A percentile compares a stretch with the other conserved stretches of the same genome.
Conservation (phyloP, 1,140 invertebrate species). For the Cotesia vestalis region DNA sequence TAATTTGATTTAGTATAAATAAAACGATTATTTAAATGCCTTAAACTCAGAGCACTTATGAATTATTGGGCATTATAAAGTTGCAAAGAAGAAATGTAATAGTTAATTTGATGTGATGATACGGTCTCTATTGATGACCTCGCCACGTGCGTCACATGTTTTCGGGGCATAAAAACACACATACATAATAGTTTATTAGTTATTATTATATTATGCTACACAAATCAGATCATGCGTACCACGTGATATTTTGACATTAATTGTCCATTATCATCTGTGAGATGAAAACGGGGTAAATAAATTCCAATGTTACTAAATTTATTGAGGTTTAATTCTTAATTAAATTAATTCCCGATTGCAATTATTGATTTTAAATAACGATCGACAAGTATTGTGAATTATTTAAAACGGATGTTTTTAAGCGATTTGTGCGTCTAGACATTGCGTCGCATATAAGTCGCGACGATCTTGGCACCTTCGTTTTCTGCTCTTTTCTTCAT, state of each 20-base stretch:
- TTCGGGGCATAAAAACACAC: slow-evolving; percentile 8
- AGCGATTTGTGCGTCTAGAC: slow-evolving; percentile 55
- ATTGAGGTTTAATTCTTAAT: slow-evolving; percentile 43
- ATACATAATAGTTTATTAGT: not conserved
- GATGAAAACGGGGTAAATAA: slow-evolving; percentile 41
- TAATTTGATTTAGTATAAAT: too few relatives aligned
- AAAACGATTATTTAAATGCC: too few relatives aligned
- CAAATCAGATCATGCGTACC: slow-evolving; percentile 3
- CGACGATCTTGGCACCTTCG: slow-evolving; percentile 22
- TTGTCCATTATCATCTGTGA: not conserved
- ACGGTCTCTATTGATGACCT: too few relatives aligned
- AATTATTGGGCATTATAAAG: too few relatives aligned
- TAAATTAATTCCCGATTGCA: slow-evolving; percentile 23
- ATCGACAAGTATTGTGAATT: too few relatives aligned
- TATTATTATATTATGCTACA: too few relatives aligned
- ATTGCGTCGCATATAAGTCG: slow-evolving; percentile 37
- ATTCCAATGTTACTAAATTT: slow-evolving; percentile 43
- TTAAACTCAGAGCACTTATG: too few relatives aligned
- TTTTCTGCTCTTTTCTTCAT: slow-evolving; percentile 21
- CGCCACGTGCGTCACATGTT: not conserved
- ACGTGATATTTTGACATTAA: not conserved
- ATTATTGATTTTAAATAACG: too few relatives aligned
- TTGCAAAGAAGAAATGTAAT: too few relatives aligned
- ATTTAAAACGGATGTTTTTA: too few relatives aligned
- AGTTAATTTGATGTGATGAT: too few relatives aligned